A percentile compares a stretch with the other conserved stretches of the same genome.
Evolutionary conservation across 2,888 invertebrate genomes (phyloP).

Genomic region (Hirtodrosophila duncani): DNA sequence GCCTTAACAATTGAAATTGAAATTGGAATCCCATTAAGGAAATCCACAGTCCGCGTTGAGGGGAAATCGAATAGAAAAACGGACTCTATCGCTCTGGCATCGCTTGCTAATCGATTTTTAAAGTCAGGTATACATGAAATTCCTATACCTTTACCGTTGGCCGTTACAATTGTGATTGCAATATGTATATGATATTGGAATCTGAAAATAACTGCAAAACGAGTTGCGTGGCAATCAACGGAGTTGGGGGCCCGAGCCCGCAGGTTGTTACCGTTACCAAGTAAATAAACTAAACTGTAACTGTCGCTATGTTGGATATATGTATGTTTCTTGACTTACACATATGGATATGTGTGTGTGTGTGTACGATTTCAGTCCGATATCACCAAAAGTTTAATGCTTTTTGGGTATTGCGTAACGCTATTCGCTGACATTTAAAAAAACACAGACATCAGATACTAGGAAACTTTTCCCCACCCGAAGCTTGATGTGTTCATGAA

Average conservation of each 20-base stretch:
- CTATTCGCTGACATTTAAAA: too few relatives aligned
- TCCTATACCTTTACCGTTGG: slow-evolving; percentile 35
- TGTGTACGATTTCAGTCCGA: too few relatives aligned
- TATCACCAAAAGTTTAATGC: too few relatives aligned
- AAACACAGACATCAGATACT: too few relatives aligned
- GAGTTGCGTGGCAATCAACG: slow-evolving; percentile 52
- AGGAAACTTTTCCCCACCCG: too few relatives aligned
- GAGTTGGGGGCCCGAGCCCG: slow-evolving; percentile 4
- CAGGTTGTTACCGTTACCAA: slow-evolving; percentile 49
- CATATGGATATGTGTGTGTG: too few relatives aligned
- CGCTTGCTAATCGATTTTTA: too few relatives aligned
- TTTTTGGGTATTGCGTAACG: too few relatives aligned
- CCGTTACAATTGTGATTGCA: slow-evolving; percentile 19
- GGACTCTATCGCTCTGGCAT: too few relatives aligned
- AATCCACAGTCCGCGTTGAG: slow-evolving; percentile 15
- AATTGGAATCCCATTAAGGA: slow-evolving; percentile 47
- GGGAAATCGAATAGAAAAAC: too few relatives aligned
- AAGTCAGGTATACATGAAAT: slow-evolving; percentile 25
- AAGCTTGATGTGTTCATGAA: too few relatives aligned
- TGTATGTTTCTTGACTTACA: too few relatives aligned
- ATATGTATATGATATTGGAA: slow-evolving; percentile 25
- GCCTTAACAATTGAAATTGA: slow-evolving; percentile 34
- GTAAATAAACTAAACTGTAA: slow-evolving; percentile 66
- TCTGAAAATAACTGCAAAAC: slow-evolving; percentile 48
- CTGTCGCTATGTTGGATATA: slow-evolving; percentile 55